Base-by-base conservation (phyloP, 2,797 vertebrate genomes). In the Microctenopoma steveboyesi region DNA sequence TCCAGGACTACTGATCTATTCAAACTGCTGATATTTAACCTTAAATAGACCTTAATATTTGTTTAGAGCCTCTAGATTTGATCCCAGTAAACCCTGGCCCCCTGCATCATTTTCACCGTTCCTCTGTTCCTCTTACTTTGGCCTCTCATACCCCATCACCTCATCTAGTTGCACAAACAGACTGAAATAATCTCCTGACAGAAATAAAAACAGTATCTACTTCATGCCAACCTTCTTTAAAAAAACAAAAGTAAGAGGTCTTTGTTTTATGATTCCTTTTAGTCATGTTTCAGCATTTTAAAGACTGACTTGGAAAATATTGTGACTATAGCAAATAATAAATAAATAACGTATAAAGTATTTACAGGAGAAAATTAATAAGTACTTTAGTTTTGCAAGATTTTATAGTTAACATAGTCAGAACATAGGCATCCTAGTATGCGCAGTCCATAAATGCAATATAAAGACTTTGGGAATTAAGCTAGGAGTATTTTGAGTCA, bases 111-210 rank as follows among this genome's bases (percentile, higher is more conserved):
- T 83, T 84, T 85, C 58, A 76, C 69, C 77, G 55, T 54, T 76
- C 60, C 65, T 76, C 72, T 70, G 69, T 89, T 88, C 22, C 22
- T 22, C 79, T 90, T 86, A 72, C 75, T 78, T 91, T 92, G 88
- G 92, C 83, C 53, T 69, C 49, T 69, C 43, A 1, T 65, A 16
- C n/a, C n/a, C 46, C 45, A 84, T 86, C 56, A 83, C 78, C 65
- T 86, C 74, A 82, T 84, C 58, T 84, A 56, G 71, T 75, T 83
- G 75, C 78, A 88, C 69, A 82, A 84, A 71, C 70, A 83, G 37
- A 75, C 69, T n/a, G 12, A 71, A 81, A 76, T 75, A 75, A 49
- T 67, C 78, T 56, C 83, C 51, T 55, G 86, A 76, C 68, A 74
- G 79, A 69, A 74, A 78, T 64, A 74, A 84, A 84, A 77, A 61